Percentiles rank a stretch among this genome's conserved stretches.
Conservation (phyloP, 2,888 invertebrate genomes). For the Orthonevra nobilis region DNA sequence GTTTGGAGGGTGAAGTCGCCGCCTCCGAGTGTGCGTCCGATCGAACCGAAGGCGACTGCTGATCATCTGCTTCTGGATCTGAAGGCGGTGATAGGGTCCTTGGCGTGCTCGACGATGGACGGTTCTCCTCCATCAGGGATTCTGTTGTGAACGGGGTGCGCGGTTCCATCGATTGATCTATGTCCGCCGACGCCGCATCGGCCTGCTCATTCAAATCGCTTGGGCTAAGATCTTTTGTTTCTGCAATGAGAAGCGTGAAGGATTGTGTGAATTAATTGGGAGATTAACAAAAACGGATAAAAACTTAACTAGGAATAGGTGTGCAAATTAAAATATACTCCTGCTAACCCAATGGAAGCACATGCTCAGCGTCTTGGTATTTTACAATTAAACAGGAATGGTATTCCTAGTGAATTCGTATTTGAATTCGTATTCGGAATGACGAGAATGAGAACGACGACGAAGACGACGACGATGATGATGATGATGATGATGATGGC, state of each 20-base stretch:
- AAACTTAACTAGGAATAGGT: not conserved
- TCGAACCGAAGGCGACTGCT: slow-evolving; percentile 38
- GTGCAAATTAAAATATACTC: slow-evolving; percentile 32
- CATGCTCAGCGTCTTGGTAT: slow-evolving; percentile 38
- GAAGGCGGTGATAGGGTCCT: slow-evolving; percentile 65
- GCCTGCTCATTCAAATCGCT: slow-evolving; percentile 74
- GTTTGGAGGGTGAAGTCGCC: slow-evolving; percentile 50
- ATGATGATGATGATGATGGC: slow-evolving; percentile 27
- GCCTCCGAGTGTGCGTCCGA: slow-evolving; percentile 46
- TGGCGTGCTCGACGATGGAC: slow-evolving; percentile 62
- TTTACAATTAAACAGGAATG: slow-evolving; percentile 56
- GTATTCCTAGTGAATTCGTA: slow-evolving; percentile 43
- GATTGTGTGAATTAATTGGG: slow-evolving; percentile 41
- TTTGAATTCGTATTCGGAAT: slow-evolving; percentile 32
- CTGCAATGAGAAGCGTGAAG: slow-evolving; percentile 71
- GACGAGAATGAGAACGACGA: no score
- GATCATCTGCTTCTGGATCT: slow-evolving; percentile 63
- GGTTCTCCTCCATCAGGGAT: slow-evolving; percentile 59
- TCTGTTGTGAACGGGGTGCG: slow-evolving; percentile 49
- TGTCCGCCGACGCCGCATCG: slow-evolving; percentile 58
- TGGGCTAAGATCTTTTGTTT: slow-evolving; percentile 79
- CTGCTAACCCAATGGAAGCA: not conserved
- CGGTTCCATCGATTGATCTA: slow-evolving; percentile 59
- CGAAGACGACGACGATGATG: slow-evolving; percentile 12
- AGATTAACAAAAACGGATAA: not conserved